Base-by-base conservation (phyloP, 2,113 vertebrate genomes). In the Corvus cornix region DNA sequence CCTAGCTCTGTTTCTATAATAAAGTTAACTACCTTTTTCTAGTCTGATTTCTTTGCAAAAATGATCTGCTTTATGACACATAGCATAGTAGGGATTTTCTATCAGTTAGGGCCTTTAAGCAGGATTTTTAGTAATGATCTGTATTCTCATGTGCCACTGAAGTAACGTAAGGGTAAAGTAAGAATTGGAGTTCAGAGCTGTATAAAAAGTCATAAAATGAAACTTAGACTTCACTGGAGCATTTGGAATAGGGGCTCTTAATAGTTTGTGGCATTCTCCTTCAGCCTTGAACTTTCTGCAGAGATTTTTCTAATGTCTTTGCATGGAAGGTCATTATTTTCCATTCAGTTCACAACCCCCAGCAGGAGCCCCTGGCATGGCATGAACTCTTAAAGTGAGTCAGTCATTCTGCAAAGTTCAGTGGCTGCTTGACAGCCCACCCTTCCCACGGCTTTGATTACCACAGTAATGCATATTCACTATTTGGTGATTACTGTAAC, bases 31-130 rank as follows among this genome's bases (percentile, higher is more conserved):
- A 28, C 52, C 35, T 90, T n/a, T 83, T 87, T 87, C 82, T 75
- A 21, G n/a, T 81, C 30, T 78, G 70, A 67, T 81, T 89, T 90
- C 56, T 95, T 81, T 87, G 49, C 60, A 88, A 44, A 92, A 89
- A 94, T 43, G 1, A 56, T 68, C 52, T 84, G 73, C 52, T 95
- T 93, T 92, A 78, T 84, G 77, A 79, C 89, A 77, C 69, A 37
- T 53, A 31, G 46, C 89, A 68, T 35, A 48, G 80, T 84, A 75
- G 77, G 66, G 82, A 37, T 77, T 92, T 87, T 70, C 68, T 70
- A n/a, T 92, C 90, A 86, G 52, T 76, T 79, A 80, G 43, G n/a
- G 30, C 33, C 44, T 92, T 90, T 87, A 81, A 90, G 28, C 37
- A 44, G 53, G 51, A n/a, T 56, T 76, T 91, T 87, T 33, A 59